Percentiles rank a stretch among this genome's conserved stretches.
Conservation (phyloP, 2,113 vertebrate genomes). For the human region DNA sequence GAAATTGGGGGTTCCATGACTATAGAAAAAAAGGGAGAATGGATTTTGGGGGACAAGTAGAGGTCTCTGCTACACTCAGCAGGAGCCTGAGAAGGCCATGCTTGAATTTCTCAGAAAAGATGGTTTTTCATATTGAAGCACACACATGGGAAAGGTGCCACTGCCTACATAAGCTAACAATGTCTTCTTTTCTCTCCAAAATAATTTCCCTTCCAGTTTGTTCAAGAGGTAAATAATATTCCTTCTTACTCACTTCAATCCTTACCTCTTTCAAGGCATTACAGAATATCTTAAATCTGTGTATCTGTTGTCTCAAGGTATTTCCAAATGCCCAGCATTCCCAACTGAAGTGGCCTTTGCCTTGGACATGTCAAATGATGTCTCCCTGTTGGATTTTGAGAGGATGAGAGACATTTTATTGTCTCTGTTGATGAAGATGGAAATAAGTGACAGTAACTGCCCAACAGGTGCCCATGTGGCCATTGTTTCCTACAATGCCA, state of each 20-base stretch:
- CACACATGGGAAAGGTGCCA: neutral
- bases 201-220: constrained; percentile 77
- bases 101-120: neutral
- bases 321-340: constrained; percentile 84
- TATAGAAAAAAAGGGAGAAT: neutral
- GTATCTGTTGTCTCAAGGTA: constrained; percentile 73
- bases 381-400: constrained; percentile 85
- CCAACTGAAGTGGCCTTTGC: constrained; percentile 92
- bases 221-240: constrained; percentile 75
- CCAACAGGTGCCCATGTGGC: constrained; percentile 88
- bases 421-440: constrained; percentile 84
- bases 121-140: neutral
- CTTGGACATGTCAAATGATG: constrained; percentile 89
- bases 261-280: neutral
- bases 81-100: neutral
- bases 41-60: neutral
- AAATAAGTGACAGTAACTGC: constrained; percentile 90
- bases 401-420: constrained; percentile 86
- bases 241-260: neutral
- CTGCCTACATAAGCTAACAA: neutral
- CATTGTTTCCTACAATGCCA: constrained; percentile 84
- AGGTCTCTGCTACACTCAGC: neutral
- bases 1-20: neutral
- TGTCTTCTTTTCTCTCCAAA: constrained; percentile 28
- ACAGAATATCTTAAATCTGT: neutral